Conservation (phyloP, 2,888 invertebrate genomes). For the Mystacides longicornis region DNA sequence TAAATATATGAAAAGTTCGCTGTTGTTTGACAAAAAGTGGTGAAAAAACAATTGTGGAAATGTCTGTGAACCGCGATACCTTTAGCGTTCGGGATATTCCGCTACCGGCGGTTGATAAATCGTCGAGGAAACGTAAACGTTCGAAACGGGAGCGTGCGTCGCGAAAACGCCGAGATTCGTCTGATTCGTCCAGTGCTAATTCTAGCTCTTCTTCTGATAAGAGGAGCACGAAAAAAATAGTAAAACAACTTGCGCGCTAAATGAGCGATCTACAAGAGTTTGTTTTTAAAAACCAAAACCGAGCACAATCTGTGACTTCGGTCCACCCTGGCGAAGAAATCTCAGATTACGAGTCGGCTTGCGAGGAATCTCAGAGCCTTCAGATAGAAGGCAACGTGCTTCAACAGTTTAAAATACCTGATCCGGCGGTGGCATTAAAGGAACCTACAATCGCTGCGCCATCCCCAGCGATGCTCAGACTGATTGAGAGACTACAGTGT, state of each 20-base stretch:
- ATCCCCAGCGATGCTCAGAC: background rate
- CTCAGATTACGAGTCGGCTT: background rate
- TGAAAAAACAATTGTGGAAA: background rate
- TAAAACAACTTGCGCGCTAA: background rate
- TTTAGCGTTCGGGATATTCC: background rate
- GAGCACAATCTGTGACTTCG: background rate
- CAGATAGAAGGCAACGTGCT: too few species aligned
- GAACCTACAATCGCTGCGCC: background rate
- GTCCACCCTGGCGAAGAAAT: too few species aligned
- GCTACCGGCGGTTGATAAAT: background rate
- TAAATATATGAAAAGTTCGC: background rate
- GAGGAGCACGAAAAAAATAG: background rate
- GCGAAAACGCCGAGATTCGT: too few species aligned
- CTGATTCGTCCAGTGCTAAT: background rate
- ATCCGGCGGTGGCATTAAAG: background rate
- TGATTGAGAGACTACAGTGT: background rate
- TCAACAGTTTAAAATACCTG: constrained; percentile 1
- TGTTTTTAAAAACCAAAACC: background rate
- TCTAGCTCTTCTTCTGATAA: background rate
- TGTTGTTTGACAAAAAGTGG: background rate
- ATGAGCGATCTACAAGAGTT: background rate
- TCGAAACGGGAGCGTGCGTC: background rate
- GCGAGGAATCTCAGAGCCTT: background rate
- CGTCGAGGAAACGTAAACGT: background rate
- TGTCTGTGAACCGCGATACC: background rate